A percentile compares a stretch with the other conserved stretches of the same genome.
These are phyloP conservation scores for Lycopodina hypogea DNA, from an alignment of 37 sponge, comb jelly and placozoan species.

Conservation along the genomic window DNA sequence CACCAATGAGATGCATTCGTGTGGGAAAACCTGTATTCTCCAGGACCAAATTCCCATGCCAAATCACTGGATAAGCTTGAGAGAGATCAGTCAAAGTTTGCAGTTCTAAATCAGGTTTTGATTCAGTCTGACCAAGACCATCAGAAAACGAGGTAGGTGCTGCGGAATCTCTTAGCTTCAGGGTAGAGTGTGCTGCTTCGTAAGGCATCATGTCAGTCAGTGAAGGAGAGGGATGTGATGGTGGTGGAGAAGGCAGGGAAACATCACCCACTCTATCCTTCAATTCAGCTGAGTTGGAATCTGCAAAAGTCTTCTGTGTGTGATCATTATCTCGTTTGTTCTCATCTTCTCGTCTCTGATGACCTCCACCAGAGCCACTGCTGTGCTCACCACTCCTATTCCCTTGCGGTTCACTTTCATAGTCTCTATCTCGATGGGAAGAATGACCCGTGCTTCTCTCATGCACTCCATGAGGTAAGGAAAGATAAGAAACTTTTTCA, in stretches of 20 bases:
- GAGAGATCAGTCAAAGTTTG: slow-evolving; percentile 75
- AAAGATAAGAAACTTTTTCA: background rate
- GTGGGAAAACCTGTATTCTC: slow-evolving; percentile 92
- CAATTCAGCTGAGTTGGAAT: background rate
- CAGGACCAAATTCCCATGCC: slow-evolving; percentile 86
- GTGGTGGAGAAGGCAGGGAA: background rate
- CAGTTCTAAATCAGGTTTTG: slow-evolving; percentile 40
- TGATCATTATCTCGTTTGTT: background rate
- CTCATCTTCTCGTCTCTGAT: background rate
- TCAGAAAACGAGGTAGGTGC: slow-evolving; percentile 46
- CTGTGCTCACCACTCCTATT: background rate
- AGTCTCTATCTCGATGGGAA: background rate
- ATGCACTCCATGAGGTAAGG: background rate
- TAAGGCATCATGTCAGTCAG: background rate
- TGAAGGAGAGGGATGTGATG: slow-evolving; percentile 2
- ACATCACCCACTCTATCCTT: background rate
- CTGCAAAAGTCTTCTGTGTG: background rate
- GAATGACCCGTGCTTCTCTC: background rate
- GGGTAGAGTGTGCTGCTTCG: slow-evolving; percentile 47
- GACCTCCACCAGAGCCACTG: background rate
- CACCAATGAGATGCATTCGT: slow-evolving; percentile 90
- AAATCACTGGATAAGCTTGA: slow-evolving; percentile 78
- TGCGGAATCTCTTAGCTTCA: slow-evolving; percentile 46
- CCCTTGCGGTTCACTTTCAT: background rate
- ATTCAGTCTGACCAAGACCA: slow-evolving; percentile 8